Conservation (phyloP, 2,888 invertebrate genomes). For the Eilema caniola region DNA sequence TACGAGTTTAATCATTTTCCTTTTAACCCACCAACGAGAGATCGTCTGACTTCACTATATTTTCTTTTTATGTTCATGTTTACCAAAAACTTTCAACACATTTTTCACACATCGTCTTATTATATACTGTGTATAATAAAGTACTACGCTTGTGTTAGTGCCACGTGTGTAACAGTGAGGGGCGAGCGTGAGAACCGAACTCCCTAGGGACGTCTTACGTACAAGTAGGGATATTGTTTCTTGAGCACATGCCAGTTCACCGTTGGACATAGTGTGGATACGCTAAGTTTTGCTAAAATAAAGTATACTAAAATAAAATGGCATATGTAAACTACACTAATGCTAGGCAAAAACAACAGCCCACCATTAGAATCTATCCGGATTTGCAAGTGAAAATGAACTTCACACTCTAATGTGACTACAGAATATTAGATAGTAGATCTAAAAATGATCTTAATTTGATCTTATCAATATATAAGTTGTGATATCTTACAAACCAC, state of each 20-base stretch:
- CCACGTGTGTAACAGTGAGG: constrained; percentile 67
- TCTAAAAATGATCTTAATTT: not conserved
- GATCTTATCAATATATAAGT: no score
- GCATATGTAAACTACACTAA: no score
- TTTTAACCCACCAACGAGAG: not conserved
- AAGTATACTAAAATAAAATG: no score
- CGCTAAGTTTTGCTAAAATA: not conserved
- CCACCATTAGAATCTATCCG: no score
- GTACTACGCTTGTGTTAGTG: constrained; percentile 37
- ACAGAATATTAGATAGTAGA: not conserved
- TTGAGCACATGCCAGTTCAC: constrained; percentile 82
- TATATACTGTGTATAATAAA: constrained; percentile 25
- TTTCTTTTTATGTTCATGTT: not conserved
- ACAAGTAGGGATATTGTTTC: constrained; percentile 80
- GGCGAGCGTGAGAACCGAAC: constrained; percentile 76
- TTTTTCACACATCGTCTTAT: constrained; percentile 9
- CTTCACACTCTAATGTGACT: no score
- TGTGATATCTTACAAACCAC: not conserved
- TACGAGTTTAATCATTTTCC: not conserved
- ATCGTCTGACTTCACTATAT: not conserved
- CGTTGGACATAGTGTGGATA: constrained; percentile 61
- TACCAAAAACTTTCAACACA: constrained; percentile 7
- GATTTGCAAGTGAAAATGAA: no score
- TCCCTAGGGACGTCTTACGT: constrained; percentile 70
- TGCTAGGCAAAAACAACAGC: no score